Conservation (phyloP, 1,140 invertebrate species). For the Triops cancriformis region DNA sequence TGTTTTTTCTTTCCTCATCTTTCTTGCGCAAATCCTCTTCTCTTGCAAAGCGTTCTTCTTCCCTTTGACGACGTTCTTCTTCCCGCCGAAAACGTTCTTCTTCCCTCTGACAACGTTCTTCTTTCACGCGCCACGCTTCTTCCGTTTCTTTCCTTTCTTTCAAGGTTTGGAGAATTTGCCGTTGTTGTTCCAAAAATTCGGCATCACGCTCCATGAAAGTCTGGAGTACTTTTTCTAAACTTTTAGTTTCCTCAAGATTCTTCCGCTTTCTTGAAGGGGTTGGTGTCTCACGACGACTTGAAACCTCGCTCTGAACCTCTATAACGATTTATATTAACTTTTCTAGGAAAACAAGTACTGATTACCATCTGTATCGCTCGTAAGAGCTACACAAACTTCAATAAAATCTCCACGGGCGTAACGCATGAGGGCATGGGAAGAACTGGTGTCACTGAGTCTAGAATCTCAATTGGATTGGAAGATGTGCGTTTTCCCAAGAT, state of each 20-base stretch:
- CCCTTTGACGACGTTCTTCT: too few species aligned
- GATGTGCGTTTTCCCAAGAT: neutral
- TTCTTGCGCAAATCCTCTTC: too few species aligned
- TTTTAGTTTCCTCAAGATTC: neutral
- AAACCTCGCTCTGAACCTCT: neutral
- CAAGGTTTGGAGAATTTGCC: too few species aligned
- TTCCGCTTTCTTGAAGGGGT: too few species aligned
- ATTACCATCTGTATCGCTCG: neutral
- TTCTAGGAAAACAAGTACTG: neutral
- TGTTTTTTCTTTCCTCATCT: too few species aligned
- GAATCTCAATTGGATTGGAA: neutral
- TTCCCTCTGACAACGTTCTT: too few species aligned
- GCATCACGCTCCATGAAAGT: neutral
- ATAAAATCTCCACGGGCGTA: neutral
- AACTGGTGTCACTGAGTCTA: neutral
- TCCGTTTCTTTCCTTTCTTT: too few species aligned
- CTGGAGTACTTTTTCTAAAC: neutral
- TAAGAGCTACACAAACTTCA: neutral
- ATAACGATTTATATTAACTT: neutral
- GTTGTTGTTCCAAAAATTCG: neutral
- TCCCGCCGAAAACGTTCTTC: too few species aligned
- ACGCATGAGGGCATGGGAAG: neutral
- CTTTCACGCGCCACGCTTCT: too few species aligned
- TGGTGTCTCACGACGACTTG: neutral
- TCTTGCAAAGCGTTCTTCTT: too few species aligned